Evolutionary conservation across 2,797 vertebrate species (phyloP).

Genomic region (Scleropages formosus): DNA sequence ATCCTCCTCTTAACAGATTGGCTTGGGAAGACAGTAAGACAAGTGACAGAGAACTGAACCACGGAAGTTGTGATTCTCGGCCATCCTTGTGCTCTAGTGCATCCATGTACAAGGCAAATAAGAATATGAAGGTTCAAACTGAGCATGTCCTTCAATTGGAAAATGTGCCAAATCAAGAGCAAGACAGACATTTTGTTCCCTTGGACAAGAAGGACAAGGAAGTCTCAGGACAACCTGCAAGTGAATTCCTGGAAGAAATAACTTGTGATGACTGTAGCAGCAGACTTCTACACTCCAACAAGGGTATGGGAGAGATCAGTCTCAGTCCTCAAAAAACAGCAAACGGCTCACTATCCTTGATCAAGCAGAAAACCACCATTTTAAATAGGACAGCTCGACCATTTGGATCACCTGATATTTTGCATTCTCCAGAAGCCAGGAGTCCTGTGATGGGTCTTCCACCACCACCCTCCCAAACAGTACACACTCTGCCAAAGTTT

Average conservation of each 20-base stretch:
- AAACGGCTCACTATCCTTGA: conserved; percentile 49
- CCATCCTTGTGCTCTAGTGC: conserved; percentile 43
- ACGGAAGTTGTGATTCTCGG: conserved; percentile 51
- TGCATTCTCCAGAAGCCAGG: conserved; percentile 48
- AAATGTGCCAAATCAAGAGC: conserved; percentile 46
- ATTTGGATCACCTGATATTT: conserved; percentile 74
- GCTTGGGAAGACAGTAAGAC: conserved; percentile 72
- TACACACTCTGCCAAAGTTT: conserved; percentile 59
- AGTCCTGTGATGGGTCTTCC: conserved; percentile 64
- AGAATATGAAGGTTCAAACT: conserved; percentile 68
- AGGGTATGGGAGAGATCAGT: conserved; percentile 40
- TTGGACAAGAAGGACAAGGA: conserved; percentile 61
- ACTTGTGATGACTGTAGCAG: conserved; percentile 40
- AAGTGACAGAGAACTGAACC: conserved; percentile 57
- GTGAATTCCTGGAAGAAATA: conserved; percentile 28
- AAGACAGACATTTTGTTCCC: conserved; percentile 72
- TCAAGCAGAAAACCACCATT: conserved; percentile 70
- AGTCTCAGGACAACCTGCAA: conserved; percentile 52
- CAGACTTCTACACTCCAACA: conserved; percentile 43
- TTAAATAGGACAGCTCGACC: conserved; percentile 89
- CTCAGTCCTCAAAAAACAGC: conserved; percentile 66
- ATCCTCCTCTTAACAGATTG: conserved; percentile 49
- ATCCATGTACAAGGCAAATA: conserved; percentile 40
- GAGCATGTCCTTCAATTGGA: conserved; percentile 58
- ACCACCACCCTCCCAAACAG: conserved; percentile 75